Conservation (phyloP, 2,888 invertebrate genomes). For the Molanna angustata region DNA sequence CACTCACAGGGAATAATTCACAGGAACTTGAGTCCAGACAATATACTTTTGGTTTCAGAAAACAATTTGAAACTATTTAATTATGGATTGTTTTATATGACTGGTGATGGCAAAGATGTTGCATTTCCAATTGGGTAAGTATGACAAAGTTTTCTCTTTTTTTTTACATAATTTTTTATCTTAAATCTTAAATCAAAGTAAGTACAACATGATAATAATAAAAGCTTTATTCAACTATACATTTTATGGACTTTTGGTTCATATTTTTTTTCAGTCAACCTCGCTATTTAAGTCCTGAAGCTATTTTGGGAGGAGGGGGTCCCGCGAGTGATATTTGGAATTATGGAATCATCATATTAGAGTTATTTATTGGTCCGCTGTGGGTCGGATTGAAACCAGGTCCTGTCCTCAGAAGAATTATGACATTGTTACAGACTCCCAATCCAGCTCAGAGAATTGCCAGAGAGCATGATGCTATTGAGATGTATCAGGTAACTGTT, state of each 20-base stretch:
- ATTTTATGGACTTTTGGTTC: no score
- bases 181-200: not conserved
- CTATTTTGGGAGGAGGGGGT: conserved; percentile 67
- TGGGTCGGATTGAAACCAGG: conserved; percentile 75
- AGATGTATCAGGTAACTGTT: conserved; percentile 57
- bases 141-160: not conserved
- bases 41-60: conserved; percentile 71
- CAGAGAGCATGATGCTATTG: conserved; percentile 71
- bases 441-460: conserved; percentile 66
- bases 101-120: conserved; percentile 80
- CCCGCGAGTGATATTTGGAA: conserved; percentile 92
- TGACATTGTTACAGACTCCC: conserved; percentile 63
- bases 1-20: conserved; percentile 72
- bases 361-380: conserved; percentile 69
- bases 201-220: no score
- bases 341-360: conserved; percentile 84
- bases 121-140: conserved; percentile 81
- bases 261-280: conserved; percentile 57
- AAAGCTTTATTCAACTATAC: no score
- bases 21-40: conserved; percentile 77
- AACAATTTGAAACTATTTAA: conserved; percentile 83
- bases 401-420: conserved; percentile 69
- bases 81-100: conserved; percentile 93
- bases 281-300: conserved; percentile 80
- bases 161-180: not conserved